Percentiles rank a stretch among this genome's conserved stretches.
Conservation (phyloP, 2,888 invertebrate species). For the Leptura quadrifasciata region DNA sequence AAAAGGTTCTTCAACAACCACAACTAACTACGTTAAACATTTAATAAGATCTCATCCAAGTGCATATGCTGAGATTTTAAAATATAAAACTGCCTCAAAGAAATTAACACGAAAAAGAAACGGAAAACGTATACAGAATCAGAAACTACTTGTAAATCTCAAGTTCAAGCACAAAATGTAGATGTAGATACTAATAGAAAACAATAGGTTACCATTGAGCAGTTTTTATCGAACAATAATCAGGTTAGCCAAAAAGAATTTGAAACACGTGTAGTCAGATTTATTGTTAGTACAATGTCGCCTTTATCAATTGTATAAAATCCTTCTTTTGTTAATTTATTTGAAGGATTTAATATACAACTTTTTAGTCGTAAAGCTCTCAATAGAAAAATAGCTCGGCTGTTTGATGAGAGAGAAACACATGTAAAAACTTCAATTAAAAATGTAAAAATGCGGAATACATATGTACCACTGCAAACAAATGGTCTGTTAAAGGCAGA, state of each 20-base stretch:
- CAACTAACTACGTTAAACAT: slow-evolving; percentile 3
- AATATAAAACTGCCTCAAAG: slow-evolving; percentile 5
- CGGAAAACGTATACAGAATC: background rate
- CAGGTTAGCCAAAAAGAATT: background rate
- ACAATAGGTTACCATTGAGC: background rate
- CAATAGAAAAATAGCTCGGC: background rate
- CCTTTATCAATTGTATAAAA: slow-evolving; percentile 15
- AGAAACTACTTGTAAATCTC: background rate
- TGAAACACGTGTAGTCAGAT: background rate
- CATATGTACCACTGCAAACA: background rate
- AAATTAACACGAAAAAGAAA: background rate
- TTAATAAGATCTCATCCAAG: slow-evolving; percentile 9
- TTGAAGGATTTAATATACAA: slow-evolving; percentile 16
- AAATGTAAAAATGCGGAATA: slow-evolving; percentile 11
- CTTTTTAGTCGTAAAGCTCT: slow-evolving; percentile 1
- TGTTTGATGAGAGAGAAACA: slow-evolving; percentile 5
- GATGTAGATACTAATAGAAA: background rate
- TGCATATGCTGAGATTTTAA: background rate
- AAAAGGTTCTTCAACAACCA: background rate
- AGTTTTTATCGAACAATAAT: background rate
- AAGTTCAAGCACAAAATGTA: no score
- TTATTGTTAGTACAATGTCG: background rate
- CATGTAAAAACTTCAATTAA: background rate
- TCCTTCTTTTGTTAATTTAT: slow-evolving; percentile 3
- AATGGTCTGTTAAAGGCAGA: background rate